phyloP scores from a whole-genome alignment of 2,113 vertebrate genomes.

The Dromas ardeola region DNA sequence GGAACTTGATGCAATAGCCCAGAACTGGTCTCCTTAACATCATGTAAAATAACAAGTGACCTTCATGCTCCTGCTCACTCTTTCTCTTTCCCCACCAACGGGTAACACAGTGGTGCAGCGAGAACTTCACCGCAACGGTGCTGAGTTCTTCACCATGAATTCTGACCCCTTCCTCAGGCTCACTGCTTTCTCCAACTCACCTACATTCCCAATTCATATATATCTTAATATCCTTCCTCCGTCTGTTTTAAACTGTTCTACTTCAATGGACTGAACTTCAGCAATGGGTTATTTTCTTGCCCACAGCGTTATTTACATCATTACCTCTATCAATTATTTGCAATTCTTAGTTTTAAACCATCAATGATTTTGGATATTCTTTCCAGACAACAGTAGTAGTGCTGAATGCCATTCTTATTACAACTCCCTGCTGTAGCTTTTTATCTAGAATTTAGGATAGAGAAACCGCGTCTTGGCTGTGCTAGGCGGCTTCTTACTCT shows the following conservation, averaged over 20 bases:
- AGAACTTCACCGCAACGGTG: not conserved
- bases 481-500: not conserved
- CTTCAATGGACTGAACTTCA: not conserved
- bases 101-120: not conserved
- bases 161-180: not conserved
- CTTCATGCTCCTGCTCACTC: not conserved
- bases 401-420: not conserved
- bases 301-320: not conserved
- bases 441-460: not conserved
- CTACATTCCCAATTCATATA: not conserved
- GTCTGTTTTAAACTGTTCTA: not conserved
- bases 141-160: not conserved
- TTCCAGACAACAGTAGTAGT: not conserved
- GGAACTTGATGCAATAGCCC: not conserved
- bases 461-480: not conserved
- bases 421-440: not conserved
- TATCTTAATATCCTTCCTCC: not conserved
- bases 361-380: not conserved
- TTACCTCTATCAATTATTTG: not conserved
- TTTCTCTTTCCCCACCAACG: not conserved
- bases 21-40: constrained; percentile 12
- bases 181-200: not conserved
- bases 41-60: not conserved
- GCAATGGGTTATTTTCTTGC: not conserved
- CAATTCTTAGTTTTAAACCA: not conserved